Evolutionary conservation across 2,797 vertebrate species (phyloP).

Genomic region (Oreochromis mossambicus): DNA sequence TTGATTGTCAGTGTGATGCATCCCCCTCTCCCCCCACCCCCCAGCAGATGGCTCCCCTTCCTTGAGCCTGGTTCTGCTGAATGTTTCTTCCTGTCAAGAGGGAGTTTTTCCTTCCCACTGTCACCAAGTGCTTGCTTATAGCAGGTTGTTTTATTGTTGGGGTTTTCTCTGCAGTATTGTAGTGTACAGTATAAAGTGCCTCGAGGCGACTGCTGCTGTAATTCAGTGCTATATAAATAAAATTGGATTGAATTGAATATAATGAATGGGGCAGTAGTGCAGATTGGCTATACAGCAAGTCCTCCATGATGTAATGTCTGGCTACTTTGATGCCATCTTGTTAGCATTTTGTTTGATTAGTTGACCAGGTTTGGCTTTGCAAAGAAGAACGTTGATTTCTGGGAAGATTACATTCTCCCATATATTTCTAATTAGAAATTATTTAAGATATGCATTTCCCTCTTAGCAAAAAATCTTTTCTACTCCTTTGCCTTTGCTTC

Average conservation of each 20-base stretch:
- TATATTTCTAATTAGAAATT: background rate
- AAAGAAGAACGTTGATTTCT: background rate
- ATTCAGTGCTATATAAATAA: background rate
- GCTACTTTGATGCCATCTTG: background rate
- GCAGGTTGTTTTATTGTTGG: background rate
- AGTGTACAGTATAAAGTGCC: background rate
- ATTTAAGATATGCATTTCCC: background rate
- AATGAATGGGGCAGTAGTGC: background rate
- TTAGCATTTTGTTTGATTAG: background rate
- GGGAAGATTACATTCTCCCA: background rate
- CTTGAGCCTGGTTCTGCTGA: background rate
- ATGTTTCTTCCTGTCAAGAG: background rate
- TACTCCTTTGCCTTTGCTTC: background rate
- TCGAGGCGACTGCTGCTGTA: background rate
- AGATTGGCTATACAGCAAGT: background rate
- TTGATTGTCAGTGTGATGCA: background rate
- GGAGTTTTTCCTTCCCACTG: background rate
- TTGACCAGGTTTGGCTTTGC: background rate
- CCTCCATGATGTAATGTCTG: background rate
- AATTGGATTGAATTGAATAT: background rate
- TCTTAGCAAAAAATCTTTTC: background rate
- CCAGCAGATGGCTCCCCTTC: background rate
- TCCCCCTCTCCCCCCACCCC: background rate
- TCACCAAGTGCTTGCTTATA: background rate
- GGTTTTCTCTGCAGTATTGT: background rate